phyloP scores from a whole-genome alignment of 2,113 vertebrate genomes.

The Megaptera novaeangliae region DNA sequence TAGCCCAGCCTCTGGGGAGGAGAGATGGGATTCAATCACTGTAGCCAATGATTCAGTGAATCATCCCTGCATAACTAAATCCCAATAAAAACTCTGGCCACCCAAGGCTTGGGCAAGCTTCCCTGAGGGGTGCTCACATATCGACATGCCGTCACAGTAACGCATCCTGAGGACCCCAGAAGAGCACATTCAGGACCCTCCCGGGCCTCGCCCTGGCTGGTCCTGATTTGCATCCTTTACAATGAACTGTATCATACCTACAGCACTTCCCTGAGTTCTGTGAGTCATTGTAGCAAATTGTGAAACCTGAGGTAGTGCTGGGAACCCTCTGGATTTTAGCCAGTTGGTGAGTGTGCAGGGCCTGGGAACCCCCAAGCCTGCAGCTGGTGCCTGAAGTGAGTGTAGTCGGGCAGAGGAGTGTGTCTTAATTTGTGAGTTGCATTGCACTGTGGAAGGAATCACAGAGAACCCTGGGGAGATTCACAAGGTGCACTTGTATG shows the following conservation, averaged over 20 bases:
- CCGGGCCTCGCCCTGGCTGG: neutral
- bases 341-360: neutral
- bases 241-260: neutral
- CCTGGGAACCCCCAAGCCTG: neutral
- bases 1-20: too few relatives aligned
- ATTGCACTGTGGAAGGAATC: fast-evolving
- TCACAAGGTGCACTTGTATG: fast-evolving
- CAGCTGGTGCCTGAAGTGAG: neutral
- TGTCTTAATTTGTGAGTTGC: neutral
- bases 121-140: too few relatives aligned
- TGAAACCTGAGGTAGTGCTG: neutral
- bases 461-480: neutral
- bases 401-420: neutral
- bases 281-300: neutral
- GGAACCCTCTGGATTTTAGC: neutral
- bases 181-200: neutral
- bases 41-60: fast-evolving
- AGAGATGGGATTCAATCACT: neutral
- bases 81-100: neutral
- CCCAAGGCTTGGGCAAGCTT: too few relatives aligned
- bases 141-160: fast-evolving
- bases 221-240: neutral
- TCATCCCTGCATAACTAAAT: fast-evolving
- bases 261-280: neutral
- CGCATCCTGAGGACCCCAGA: neutral